Evolutionary conservation across 2,797 vertebrate species (phyloP), one percentile per base, ranked within the genome.

Genomic region (Oreochromis grahami): DNA sequence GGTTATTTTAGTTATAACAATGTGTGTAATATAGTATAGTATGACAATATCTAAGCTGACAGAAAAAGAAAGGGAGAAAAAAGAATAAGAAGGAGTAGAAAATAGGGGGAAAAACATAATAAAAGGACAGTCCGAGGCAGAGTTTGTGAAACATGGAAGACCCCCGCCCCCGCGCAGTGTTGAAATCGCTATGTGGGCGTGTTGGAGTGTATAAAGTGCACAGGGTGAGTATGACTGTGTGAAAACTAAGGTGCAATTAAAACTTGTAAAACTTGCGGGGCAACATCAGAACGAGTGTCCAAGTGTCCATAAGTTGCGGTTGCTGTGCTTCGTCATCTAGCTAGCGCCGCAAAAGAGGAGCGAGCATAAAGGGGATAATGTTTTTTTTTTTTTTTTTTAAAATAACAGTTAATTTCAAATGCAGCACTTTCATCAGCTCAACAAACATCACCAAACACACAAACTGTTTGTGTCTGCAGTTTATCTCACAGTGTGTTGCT

Each of bases 161-260:
- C 24, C 24, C 52, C 12, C 36, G 4, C 52, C 24, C 53, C 1
- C 12, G 4, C 7, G 6, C 24, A 55, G 13, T 55, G 53, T 55
- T 26, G 24, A 26, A 14, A 55, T 12, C 0, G 1, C 12, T 53
- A 26, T 0, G 13, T 1, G 24, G 24, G 53, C 26, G 13, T 55
- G 53, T 15, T 14, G 52, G 24, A 55, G 12, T 26, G 52, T 26
- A 14, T 14, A 15, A 26, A 55, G 53, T 55, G 53, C 53, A 55
- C 53, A 55, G 53, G 53, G 13, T 55, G 21, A 26, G 13, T 55
- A 29, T 29, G 53, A 55, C 13, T 26, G 4, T 26, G 53, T 55
- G 53, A 55, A 55, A 26, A 55, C 13, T 29, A 29, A 7, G 53
- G 53, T 8, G 53, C 13, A 15, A 55, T 55, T 29, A 55, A 29